These are phyloP conservation scores for Trinorchestia longiramus DNA, from an alignment of 1,140 invertebrate species.

Conservation along the genomic window DNA sequence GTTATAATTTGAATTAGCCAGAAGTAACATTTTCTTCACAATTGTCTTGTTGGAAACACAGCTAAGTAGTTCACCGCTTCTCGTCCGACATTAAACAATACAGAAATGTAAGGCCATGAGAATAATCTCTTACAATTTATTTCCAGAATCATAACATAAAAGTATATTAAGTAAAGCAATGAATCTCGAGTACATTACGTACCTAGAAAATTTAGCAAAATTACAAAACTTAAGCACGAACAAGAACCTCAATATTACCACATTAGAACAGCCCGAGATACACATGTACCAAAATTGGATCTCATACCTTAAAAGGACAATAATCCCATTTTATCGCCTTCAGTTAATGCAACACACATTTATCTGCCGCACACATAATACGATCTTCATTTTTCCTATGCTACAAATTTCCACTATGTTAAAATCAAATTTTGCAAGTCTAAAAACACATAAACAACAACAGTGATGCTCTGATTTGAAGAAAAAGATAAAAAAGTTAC, in stretches of 20 bases:
- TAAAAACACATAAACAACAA: neutral
- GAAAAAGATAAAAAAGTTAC: neutral
- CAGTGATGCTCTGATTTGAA: neutral
- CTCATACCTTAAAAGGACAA: neutral
- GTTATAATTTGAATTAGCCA: too few species aligned
- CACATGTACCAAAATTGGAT: neutral
- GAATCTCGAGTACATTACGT: neutral
- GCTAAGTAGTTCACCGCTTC: too few species aligned
- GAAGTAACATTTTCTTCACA: too few species aligned
- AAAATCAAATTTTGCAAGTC: neutral
- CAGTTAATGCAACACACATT: neutral
- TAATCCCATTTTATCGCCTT: neutral
- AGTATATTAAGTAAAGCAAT: neutral
- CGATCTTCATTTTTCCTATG: neutral
- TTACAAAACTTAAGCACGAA: neutral
- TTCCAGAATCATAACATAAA: neutral
- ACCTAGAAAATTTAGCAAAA: too few species aligned
- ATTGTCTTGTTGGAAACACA: too few species aligned
- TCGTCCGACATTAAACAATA: too few species aligned
- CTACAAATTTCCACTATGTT: neutral
- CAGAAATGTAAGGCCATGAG: too few species aligned
- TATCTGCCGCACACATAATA: neutral
- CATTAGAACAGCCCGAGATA: neutral
- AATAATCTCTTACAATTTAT: too few species aligned
- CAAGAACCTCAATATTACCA: too few species aligned